Base-by-base conservation (phyloP, 2,797 vertebrate species). In the Gymnoscopelus microlampas region DNA sequence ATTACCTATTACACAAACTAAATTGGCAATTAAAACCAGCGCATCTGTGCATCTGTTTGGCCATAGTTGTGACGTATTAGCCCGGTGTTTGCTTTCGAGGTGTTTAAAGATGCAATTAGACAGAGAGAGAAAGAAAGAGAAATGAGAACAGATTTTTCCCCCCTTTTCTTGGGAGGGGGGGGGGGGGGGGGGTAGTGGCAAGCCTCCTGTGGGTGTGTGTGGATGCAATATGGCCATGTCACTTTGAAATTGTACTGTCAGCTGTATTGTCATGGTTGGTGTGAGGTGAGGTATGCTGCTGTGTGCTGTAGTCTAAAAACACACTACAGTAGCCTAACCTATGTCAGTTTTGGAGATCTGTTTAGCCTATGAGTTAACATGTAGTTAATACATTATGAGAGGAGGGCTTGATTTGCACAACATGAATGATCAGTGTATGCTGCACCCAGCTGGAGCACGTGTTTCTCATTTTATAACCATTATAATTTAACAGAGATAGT, bases 11-110 rank as follows among this genome's bases (percentile, higher is more conserved):
- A 85, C 75, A 67, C 73, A 77, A 74, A 78, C 75, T 82, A 79
- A 73, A 66, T 54, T 83, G 85, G 77, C 88, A 88, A 91, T 93
- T 91, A 90, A 88, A 70, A 63, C 65, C 50, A 23, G 77, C 75
- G 70, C 82, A 84, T 89, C 79, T 90, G 85, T 75, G 84, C 81
- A 63, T 76, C 73, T 80, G 79, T 74, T 61, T 80, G 75, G 76
- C 71, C 73, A 58, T 82, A 72, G 77, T 74, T 80, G 74, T 82
- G 87, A 85, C 83, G 79, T 71, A 61, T 79, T 75, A 66, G 80
- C 80, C 78, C 66, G 11, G 50, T 66, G 76, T 57, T 9, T 69
- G 60, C 54, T 68, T 10, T 12, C n/a, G n/a, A 69, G 55, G 47
- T 70, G 72, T 63, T 62, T 49, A 56, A 53, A 68, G 60, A 60